Evolutionary conservation across 2,797 vertebrate species (phyloP).

Genomic region (Rhynchonycteris naso): DNA sequence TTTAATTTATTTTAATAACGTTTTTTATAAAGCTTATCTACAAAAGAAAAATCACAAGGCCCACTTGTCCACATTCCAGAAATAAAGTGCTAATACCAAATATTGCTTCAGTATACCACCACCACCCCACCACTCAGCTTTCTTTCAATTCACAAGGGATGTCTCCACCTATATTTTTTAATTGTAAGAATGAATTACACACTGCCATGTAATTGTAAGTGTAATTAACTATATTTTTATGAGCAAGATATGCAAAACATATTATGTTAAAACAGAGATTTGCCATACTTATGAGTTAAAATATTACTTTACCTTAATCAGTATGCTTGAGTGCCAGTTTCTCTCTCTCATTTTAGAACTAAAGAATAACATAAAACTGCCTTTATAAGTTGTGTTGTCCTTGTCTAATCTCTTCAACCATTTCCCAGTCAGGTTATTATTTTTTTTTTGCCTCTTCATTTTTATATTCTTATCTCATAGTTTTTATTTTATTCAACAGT

Average conservation of each 20-base stretch:
- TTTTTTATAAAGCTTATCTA: slow-evolving; percentile 64
- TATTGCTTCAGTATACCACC: background rate
- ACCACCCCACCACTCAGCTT: background rate
- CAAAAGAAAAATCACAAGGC: slow-evolving; percentile 53
- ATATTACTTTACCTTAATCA: slow-evolving; percentile 7
- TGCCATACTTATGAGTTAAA: background rate
- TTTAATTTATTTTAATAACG: slow-evolving; percentile 43
- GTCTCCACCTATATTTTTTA: slow-evolving; percentile 29
- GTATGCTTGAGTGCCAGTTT: background rate
- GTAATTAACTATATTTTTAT: slow-evolving; percentile 54
- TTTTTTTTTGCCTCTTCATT: background rate
- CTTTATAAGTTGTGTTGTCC: background rate
- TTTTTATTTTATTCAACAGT: slow-evolving; percentile 35
- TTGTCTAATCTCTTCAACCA: background rate
- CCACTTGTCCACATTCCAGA: slow-evolving; percentile 45
- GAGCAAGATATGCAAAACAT: slow-evolving; percentile 29
- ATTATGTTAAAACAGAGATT: slow-evolving; percentile 43
- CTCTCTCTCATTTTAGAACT: background rate
- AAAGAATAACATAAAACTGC: background rate
- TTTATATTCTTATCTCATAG: background rate
- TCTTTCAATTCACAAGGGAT: slow-evolving; percentile 41
- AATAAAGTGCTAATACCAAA: slow-evolving; percentile 60
- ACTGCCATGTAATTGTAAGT: background rate
- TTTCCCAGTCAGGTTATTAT: slow-evolving; percentile 2
- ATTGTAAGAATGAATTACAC: background rate